Evolutionary conservation across 2,113 vertebrate species (phyloP), one percentile per base, ranked within the genome.

Genomic region (Pyrgilauda ruficollis): DNA sequence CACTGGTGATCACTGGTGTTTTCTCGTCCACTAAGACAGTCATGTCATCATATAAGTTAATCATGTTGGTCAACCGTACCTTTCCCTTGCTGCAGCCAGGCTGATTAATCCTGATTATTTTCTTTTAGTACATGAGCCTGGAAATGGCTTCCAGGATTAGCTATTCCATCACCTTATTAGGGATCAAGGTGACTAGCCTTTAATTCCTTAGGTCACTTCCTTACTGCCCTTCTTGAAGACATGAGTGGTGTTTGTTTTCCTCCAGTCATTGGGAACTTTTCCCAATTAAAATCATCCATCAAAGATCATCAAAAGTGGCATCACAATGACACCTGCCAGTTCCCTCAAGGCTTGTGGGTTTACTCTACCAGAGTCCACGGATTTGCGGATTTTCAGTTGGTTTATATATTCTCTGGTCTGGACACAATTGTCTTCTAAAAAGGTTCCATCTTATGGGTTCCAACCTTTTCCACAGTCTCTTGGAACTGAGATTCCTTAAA

Each of bases 371-470:
- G 8, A 6, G 30, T 10, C 21, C n/a, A 43, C 10, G 7, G 24
- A 55, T 49, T 53, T 80, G 33, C 2, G 1, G 15, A 53, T 41
- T 46, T 67, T 64, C 13, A 5, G 2, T 43, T 55, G 13, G 26
- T 13, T 55, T 67, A 39, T 17, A 7, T 39, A 17, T 52, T 67
- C 19, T 37, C 52, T 24, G 23, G 24, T 46, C 23, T 28, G 7
- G 33, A 47, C 8, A 13, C 11, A 2, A 35, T 2, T 33, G 15
- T 55, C 8, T 21, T 49, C 41, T 41, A 43, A 27, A 30, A 68
- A 55, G 0, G 1, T 10, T 41, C 4, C 2, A 11, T 17, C 46
- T 20, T 68, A 26, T 31, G 28, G 15, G 1, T 39, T 79, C 21
- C 30, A 67, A 7, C 21, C 3, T 49, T 61, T 55, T 19, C 21